Conservation (phyloP, 2,797 vertebrate genomes). For the Scomberomorus guttatus region DNA sequence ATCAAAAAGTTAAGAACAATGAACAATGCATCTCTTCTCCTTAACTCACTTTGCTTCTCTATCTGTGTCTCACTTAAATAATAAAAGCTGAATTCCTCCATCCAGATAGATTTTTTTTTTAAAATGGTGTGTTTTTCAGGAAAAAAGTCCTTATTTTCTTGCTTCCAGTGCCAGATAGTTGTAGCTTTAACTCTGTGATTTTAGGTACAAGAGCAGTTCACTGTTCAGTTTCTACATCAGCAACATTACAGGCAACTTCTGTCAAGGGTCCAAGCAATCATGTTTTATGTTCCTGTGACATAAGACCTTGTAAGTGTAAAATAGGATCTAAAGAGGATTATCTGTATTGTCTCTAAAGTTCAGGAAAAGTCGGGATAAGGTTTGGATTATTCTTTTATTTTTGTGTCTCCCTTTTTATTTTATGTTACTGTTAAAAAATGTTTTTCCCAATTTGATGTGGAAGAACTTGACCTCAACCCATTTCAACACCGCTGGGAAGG, state of each 20-base stretch:
- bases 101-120: background rate
- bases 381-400: background rate
- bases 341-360: background rate
- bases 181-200: background rate
- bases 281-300: background rate
- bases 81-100: background rate
- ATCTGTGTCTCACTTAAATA: background rate
- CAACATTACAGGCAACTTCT: background rate
- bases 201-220: background rate
- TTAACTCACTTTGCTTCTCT: no score
- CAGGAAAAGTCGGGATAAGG: background rate
- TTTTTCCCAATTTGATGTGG: background rate
- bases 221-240: background rate
- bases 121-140: no score
- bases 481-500: background rate
- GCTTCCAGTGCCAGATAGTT: background rate
- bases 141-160: background rate
- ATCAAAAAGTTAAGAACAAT: background rate
- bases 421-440: background rate
- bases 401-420: background rate
- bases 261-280: background rate
- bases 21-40: background rate
- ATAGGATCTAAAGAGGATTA: background rate
- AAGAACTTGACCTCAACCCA: background rate
- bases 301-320: no score